Evolutionary conservation across 1,140 invertebrate species (phyloP).

Genomic region (Lordiphosa collinella): DNA sequence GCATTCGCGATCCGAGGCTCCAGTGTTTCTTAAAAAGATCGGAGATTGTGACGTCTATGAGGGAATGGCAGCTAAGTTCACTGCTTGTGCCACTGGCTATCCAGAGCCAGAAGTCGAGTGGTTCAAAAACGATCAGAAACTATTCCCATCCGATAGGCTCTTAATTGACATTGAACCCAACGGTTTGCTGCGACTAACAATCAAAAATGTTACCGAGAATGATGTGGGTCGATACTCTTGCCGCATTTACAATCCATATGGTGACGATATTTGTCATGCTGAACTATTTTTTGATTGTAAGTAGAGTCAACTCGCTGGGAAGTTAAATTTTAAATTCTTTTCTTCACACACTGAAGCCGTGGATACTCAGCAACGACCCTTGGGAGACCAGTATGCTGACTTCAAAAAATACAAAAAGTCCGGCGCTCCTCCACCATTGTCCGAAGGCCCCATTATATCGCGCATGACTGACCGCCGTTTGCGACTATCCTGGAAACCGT

Average conservation of each 20-base stretch:
- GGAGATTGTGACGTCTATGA: conserved; percentile 93
- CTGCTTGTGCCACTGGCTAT: conserved; percentile 90
- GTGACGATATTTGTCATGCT: conserved; percentile 90
- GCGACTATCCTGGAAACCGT: conserved; percentile 95
- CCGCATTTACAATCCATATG: conserved; percentile 90
- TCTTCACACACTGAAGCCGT: conserved; percentile 81
- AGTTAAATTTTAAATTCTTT: background rate
- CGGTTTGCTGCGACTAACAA: conserved; percentile 86
- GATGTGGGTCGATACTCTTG: conserved; percentile 92
- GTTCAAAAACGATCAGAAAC: conserved; percentile 89
- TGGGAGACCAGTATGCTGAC: conserved; percentile 90
- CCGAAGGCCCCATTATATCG: conserved; percentile 93
- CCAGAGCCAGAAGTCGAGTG: conserved; percentile 93
- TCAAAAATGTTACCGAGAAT: conserved; percentile 85
- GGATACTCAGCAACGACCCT: conserved; percentile 85
- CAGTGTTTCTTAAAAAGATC: conserved; percentile 93
- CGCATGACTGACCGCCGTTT: conserved; percentile 91
- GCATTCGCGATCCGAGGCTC: conserved; percentile 88
- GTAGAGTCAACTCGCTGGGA: conserved; percentile 47
- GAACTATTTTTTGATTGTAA: conserved; percentile 91
- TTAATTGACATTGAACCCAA: conserved; percentile 88
- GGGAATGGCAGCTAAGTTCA: conserved; percentile 94
- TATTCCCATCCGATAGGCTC: conserved; percentile 90
- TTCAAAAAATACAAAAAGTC: conserved; percentile 91
- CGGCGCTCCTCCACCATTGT: conserved; percentile 89